A percentile compares a stretch with the other conserved stretches of the same genome.
These are phyloP conservation scores for Cyclophora punctaria DNA, from an alignment of 2,888 invertebrate species.

Conservation along the genomic window DNA sequence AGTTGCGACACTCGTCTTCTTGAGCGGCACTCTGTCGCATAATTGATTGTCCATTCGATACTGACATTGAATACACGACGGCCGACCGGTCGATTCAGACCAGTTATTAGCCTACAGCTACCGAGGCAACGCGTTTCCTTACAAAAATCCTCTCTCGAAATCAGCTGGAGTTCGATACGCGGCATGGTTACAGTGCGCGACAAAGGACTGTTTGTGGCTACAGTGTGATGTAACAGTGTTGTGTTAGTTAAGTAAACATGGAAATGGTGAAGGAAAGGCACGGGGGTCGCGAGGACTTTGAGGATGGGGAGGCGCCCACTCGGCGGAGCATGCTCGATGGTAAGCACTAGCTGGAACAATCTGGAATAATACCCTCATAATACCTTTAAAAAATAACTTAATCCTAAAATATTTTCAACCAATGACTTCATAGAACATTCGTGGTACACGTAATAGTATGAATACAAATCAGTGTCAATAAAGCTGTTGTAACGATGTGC, in stretches of 20 bases:
- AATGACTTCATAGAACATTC: too few species aligned
- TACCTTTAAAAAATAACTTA: not conserved
- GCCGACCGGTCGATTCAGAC: slow-evolving; percentile 50
- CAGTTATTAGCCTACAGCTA: slow-evolving; percentile 62
- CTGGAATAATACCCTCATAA: too few species aligned
- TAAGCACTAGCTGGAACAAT: slow-evolving; percentile 27
- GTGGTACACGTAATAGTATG: not conserved
- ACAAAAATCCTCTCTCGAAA: slow-evolving; percentile 26
- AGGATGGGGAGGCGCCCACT: slow-evolving; percentile 55
- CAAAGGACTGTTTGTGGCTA: slow-evolving; percentile 30
- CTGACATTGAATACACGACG: slow-evolving; percentile 67
- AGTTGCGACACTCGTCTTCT: slow-evolving; percentile 57
- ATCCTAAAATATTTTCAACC: not conserved
- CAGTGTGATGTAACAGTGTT: slow-evolving; percentile 37
- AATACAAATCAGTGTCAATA: slow-evolving; percentile 22
- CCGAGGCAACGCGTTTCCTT: slow-evolving; percentile 47
- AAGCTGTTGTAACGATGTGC: slow-evolving; percentile 23
- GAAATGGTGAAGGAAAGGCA: slow-evolving; percentile 52
- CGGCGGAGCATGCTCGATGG: slow-evolving; percentile 70
- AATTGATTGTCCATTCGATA: slow-evolving; percentile 70
- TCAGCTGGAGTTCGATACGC: slow-evolving; percentile 35
- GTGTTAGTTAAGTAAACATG: slow-evolving; percentile 44
- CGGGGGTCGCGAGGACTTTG: slow-evolving; percentile 47
- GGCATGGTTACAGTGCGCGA: slow-evolving; percentile 37
- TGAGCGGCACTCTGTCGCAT: slow-evolving; percentile 56